Evolutionary conservation across 2,113 vertebrate genomes (phyloP).

Genomic region (Geococcyx californianus): DNA sequence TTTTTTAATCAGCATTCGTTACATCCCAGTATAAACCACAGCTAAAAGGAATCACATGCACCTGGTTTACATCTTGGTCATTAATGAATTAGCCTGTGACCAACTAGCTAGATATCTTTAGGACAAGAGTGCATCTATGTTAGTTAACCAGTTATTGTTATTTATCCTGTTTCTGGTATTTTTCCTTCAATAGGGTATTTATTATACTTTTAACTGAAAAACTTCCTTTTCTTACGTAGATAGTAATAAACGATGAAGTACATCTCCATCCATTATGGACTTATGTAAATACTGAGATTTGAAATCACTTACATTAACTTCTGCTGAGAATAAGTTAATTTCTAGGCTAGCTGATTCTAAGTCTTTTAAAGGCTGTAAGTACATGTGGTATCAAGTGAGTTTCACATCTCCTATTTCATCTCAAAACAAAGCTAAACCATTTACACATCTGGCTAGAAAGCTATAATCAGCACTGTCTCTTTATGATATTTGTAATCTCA

Average conservation of each 20-base stretch:
- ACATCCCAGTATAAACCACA: background rate
- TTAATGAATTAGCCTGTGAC: slow-evolving; percentile 18
- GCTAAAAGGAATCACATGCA: background rate
- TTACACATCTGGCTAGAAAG: background rate
- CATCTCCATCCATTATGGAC: background rate
- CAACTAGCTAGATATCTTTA: background rate
- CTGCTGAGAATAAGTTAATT: slow-evolving; percentile 9
- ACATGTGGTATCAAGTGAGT: background rate
- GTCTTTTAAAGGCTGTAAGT: slow-evolving; percentile 13
- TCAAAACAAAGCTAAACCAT: slow-evolving; percentile 54
- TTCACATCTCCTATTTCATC: slow-evolving; percentile 28
- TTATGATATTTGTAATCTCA: background rate
- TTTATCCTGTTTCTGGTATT: background rate
- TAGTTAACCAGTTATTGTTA: background rate
- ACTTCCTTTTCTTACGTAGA: background rate
- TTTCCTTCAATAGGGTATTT: background rate
- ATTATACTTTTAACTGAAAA: background rate
- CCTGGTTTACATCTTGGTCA: background rate
- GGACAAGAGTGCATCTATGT: background rate
- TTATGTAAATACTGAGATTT: background rate
- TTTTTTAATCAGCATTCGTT: slow-evolving; percentile 5
- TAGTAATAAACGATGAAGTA: background rate
- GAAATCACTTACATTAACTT: slow-evolving; percentile 7
- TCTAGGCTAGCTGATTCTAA: background rate
- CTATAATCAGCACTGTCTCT: background rate